phyloP scores from a whole-genome alignment of 2,113 vertebrate species.

The Gila orcuttii region DNA sequence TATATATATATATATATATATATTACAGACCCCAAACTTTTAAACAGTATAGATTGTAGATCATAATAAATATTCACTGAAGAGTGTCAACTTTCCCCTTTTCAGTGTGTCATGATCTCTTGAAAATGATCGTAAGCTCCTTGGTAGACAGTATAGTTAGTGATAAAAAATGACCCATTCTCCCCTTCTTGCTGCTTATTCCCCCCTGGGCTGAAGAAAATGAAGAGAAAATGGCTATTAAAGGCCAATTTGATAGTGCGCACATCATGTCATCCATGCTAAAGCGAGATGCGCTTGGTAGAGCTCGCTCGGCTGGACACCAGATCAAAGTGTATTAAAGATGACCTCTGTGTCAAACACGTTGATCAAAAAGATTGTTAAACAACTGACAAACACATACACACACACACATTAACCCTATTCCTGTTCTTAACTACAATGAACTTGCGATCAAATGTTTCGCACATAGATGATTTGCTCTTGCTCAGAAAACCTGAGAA shows the following conservation, averaged over 20 bases:
- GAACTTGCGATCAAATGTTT: not conserved
- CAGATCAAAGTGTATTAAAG: slow-evolving; percentile 77
- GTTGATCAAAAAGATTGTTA: slow-evolving; percentile 74
- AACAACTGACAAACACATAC: slow-evolving; percentile 61
- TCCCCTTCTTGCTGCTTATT: slow-evolving; percentile 5
- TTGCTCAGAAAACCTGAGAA: not conserved
- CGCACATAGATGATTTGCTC: not conserved
- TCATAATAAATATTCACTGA: not conserved
- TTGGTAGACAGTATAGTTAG: slow-evolving; percentile 24
- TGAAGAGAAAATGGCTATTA: slow-evolving; percentile 74
- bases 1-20: too few species aligned
- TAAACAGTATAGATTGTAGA: too few species aligned
- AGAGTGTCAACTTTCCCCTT: not conserved
- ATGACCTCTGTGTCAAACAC: slow-evolving; percentile 70
- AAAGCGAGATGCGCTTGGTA: slow-evolving; percentile 70
- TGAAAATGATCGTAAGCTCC: not conserved
- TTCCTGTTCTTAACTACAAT: not conserved
- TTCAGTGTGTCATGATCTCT: not conserved
- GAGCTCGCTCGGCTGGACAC: slow-evolving; percentile 61
- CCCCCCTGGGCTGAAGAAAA: slow-evolving; percentile 34
- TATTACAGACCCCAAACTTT: too few species aligned
- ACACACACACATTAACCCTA: slow-evolving; percentile 49
- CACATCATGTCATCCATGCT: slow-evolving; percentile 64
- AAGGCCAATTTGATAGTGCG: slow-evolving; percentile 73
- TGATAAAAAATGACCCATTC: slow-evolving; percentile 39